Conservation (phyloP, 2,888 invertebrate species). For the Calameuta pallipes region DNA sequence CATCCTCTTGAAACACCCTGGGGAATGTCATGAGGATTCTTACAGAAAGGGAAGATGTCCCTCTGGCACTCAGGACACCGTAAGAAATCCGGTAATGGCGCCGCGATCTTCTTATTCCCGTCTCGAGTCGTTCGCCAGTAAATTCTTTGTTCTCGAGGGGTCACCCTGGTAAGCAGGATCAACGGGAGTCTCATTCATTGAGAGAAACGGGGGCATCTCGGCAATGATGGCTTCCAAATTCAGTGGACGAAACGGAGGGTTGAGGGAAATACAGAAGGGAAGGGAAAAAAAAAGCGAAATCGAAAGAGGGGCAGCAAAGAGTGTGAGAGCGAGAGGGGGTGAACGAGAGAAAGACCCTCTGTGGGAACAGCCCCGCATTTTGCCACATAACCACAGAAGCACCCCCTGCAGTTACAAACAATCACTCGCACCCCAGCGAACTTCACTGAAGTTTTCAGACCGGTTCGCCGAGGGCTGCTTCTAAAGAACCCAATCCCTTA, state of each 20-base stretch:
- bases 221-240: background rate
- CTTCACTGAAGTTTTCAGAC: slow-evolving; percentile 5
- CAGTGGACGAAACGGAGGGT: slow-evolving; percentile 11
- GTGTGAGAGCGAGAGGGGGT: slow-evolving; percentile 14
- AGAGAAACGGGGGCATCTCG: slow-evolving; percentile 2
- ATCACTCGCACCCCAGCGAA: slow-evolving; percentile 35
- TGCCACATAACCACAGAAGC: slow-evolving; percentile 46
- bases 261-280: slow-evolving; percentile 14
- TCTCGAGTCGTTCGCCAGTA: background rate
- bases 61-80: background rate
- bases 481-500: slow-evolving; percentile 34
- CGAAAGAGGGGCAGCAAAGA: background rate
- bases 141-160: slow-evolving; percentile 9
- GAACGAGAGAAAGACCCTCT: slow-evolving; percentile 27
- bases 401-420: slow-evolving; percentile 42
- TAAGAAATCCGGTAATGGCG: background rate
- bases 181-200: slow-evolving; percentile 18
- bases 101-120: background rate
- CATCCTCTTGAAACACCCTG: background rate
- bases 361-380: slow-evolving; percentile 42
- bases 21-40: background rate
- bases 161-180: slow-evolving; percentile 13
- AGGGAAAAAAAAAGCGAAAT: background rate
- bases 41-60: background rate
- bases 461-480: slow-evolving; percentile 23